These are phyloP conservation scores for Spatulosminthurus flaviceps DNA, from an alignment of 2,888 invertebrate species.

Conservation along the genomic window DNA sequence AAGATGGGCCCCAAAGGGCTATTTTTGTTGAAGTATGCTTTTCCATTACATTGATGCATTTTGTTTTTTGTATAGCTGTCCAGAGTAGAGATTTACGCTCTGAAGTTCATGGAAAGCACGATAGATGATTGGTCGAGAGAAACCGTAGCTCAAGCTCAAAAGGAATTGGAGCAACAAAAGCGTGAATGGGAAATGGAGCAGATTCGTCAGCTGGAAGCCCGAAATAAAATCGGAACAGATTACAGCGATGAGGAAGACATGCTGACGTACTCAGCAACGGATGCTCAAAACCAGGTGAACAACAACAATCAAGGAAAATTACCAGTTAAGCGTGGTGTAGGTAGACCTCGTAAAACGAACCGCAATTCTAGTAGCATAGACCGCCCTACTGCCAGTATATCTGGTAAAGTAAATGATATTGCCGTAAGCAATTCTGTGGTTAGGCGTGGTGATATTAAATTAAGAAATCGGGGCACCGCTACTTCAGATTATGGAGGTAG, in stretches of 20 bases:
- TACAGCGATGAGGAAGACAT: slow-evolving; percentile 73
- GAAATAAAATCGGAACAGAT: slow-evolving; percentile 71
- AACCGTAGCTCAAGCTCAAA: slow-evolving; percentile 86
- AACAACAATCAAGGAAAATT: neutral
- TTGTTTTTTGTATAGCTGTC: slow-evolving; percentile 74
- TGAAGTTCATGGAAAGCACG: slow-evolving; percentile 89
- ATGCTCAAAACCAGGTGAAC: slow-evolving; percentile 84
- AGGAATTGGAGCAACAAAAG: slow-evolving; percentile 84
- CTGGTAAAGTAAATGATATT: neutral
- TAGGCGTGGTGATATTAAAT: too few species aligned
- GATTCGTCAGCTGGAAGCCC: slow-evolving; percentile 69
- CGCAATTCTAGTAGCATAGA: neutral
- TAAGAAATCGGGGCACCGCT: too few species aligned
- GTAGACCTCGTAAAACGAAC: slow-evolving; percentile 36
- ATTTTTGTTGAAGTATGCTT: too few species aligned
- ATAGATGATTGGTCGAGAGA: slow-evolving; percentile 82
- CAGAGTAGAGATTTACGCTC: slow-evolving; percentile 94
- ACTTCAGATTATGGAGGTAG: too few species aligned
- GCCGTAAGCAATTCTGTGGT: neutral
- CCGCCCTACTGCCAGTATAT: too few species aligned
- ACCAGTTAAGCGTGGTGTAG: slow-evolving; percentile 11
- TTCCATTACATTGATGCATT: too few species aligned
- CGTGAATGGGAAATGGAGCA: slow-evolving; percentile 89
- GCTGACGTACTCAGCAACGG: slow-evolving; percentile 80
- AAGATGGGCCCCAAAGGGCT: too few species aligned